Evolutionary conservation across 1,140 invertebrate species (phyloP), one percentile per base, ranked within the genome.

Genomic region (Paracyclopina nana): DNA sequence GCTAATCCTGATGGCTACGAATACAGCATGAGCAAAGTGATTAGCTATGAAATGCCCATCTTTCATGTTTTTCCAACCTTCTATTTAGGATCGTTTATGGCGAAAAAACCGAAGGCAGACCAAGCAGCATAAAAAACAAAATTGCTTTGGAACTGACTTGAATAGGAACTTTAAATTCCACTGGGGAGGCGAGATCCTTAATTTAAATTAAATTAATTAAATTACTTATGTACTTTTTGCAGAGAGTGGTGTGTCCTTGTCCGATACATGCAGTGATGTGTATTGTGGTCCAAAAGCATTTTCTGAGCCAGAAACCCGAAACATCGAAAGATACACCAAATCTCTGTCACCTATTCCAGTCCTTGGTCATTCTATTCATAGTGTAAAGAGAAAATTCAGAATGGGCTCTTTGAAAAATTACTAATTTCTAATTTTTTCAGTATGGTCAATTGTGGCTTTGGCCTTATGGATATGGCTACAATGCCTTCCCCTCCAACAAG

Each of bases 261-360:
- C 38, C 25, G 54, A 68, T 66, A n/a, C n/a, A n/a, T 58, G 38
- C 54, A 58, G 27, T 63, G 69, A 58, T 30, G 57, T 55, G 18
- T 46, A 65, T 67, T 53, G 71, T 52, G 69, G 68, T 26, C 63
- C 61, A 63, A 54, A 60, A 8, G 25, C 64, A 4, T 61, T 63
- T 46, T 66, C 64, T 0, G 64, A 66, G 53, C 58, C 54, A 1
- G 64, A 66, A 53, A 61, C 55, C 11, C 29, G 14, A 28, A 48
- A 48, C 46, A 48, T 48, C 22, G 29, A 48, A 27, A 29, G 16
- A 3, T 48, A 27, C 27, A 26, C 28, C 9, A 38, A 45, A 9
- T 14, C 42, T 2, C 27, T 52, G 25, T 4, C 24, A 11, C 50
- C 50, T 16, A 27, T 38, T 11, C 50, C 50, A 30, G n/a, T 28